A percentile compares a stretch with the other conserved stretches of the same genome.
Evolutionary conservation across 2,797 vertebrate species (phyloP).

Genomic region (Spheniscus humboldti): DNA sequence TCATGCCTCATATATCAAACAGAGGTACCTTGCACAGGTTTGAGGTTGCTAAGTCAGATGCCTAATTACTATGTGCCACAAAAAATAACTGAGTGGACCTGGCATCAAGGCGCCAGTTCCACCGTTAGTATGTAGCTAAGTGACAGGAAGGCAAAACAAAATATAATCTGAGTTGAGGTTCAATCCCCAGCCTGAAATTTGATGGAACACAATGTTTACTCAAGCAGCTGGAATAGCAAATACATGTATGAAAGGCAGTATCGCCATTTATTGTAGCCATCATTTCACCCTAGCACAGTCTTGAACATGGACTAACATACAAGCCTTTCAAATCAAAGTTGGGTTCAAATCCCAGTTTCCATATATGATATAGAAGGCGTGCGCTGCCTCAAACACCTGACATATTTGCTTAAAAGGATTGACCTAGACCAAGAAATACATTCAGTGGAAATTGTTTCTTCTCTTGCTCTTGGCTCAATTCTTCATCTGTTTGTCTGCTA

Average conservation of each 20-base stretch:
- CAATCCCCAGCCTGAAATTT: not conserved
- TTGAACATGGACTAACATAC: fast-evolving
- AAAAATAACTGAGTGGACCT: not conserved
- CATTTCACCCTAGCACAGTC: not conserved
- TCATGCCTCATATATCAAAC: not conserved
- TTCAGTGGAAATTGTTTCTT: not conserved
- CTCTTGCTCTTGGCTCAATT: not conserved
- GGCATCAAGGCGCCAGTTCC: not conserved
- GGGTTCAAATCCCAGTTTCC: not conserved
- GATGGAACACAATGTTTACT: not conserved
- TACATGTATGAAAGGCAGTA: not conserved
- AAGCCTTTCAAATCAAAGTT: not conserved
- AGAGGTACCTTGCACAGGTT: not conserved
- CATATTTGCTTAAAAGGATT: not conserved
- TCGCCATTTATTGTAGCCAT: not conserved
- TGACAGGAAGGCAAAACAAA: not conserved
- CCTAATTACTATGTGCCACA: not conserved
- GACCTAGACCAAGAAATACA: not conserved
- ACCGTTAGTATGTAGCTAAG: fast-evolving
- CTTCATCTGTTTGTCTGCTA: not conserved
- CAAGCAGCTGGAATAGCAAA: not conserved
- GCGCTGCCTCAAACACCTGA: not conserved
- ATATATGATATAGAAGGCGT: not conserved
- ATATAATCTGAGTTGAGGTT: not conserved
- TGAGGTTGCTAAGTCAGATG: not conserved